Evolutionary conservation across 2,113 vertebrate species (phyloP), one percentile per base, ranked within the genome.

Genomic region (Pelecanoides urinatrix): DNA sequence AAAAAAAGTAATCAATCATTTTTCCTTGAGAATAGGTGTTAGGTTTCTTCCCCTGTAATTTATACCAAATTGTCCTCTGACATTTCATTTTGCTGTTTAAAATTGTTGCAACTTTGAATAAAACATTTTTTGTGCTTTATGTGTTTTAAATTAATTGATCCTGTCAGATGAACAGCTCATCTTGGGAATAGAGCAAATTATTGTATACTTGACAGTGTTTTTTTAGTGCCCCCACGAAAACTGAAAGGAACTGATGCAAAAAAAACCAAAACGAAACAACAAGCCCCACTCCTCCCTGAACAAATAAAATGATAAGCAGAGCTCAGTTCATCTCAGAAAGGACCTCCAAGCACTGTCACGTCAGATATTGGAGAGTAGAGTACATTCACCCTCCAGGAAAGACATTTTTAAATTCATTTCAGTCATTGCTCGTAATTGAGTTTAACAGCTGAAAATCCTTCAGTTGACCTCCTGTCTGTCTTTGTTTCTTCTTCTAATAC

Each of bases 381-480:
- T 77, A 78, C n/a, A 79, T 86, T 93, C 66, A 92, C 66, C 88
- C 87, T 94, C 95, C 85, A 89, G 89, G 92, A 97, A 97, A 98
- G 92, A 85, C 55, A 85, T 95, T 97, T 98, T 96, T 92, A 96
- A 96, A 97, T 96, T 96, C 90, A 93, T 97, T 98, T 98, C 97
- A 93, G 40, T 96, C 94, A 94, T 94, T 98, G 92, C 42, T 88
- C 6, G 0, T 96, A 98, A 98, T 96, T 97, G 96, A 96, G 92
- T 98, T 98, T 98, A 98, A 98, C 97, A 95, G 73, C 67, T 81
- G 71, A 98, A 97, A 98, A 97, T 97, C 97, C 96, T 98, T 98
- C 95, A 96, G 62, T 10, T 98, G 97, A 98, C 97, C 96, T 98
- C 88, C 90, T 96, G 92, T 95, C 86, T 86, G 50, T 97, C 93